These are phyloP conservation scores for Agonopterix arenella DNA, from an alignment of 2,888 invertebrate species.

Conservation along the genomic window DNA sequence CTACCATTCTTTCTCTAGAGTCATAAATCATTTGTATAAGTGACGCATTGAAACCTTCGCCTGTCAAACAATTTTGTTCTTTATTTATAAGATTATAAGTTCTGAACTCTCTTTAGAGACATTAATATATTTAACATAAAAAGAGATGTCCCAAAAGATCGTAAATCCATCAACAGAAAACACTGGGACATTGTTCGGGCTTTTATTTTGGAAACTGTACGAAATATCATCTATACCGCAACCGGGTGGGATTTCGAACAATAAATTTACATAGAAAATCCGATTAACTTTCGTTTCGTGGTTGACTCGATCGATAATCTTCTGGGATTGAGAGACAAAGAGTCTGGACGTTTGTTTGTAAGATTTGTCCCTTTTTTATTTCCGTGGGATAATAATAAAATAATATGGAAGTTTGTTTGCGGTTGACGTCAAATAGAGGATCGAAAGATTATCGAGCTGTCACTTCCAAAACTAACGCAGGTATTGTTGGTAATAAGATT, in stretches of 20 bases:
- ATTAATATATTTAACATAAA: constrained; percentile 20
- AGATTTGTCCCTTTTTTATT: constrained; percentile 34
- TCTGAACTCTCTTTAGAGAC: constrained; percentile 11
- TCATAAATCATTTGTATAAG: constrained; percentile 26
- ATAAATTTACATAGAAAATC: constrained; percentile 59
- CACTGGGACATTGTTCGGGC: constrained; percentile 27
- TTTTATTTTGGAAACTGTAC: constrained; percentile 22
- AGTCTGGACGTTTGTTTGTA: constrained; percentile 32
- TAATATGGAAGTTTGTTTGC: constrained; percentile 38
- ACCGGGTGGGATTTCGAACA: constrained; percentile 54
- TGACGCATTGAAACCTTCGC: constrained; percentile 7
- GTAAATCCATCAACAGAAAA: constrained; percentile 46
- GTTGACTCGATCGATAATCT: constrained; percentile 42
- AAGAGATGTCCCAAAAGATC: constrained; percentile 29
- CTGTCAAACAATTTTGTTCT: constrained; percentile 15
- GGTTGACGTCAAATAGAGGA: constrained; percentile 33
- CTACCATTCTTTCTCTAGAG: constrained; percentile 15
- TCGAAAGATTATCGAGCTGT: constrained; percentile 26
- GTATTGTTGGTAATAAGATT: constrained; percentile 39
- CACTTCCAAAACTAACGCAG: constrained; percentile 19
- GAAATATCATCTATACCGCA: constrained; percentile 22
- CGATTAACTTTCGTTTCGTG: constrained; percentile 49
- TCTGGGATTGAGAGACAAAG: constrained; percentile 34
- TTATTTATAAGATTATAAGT: constrained; percentile 8
- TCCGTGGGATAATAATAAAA: constrained; percentile 30